phyloP scores from a whole-genome alignment of 2,113 vertebrate species.

The Misgurnus anguillicaudatus region DNA sequence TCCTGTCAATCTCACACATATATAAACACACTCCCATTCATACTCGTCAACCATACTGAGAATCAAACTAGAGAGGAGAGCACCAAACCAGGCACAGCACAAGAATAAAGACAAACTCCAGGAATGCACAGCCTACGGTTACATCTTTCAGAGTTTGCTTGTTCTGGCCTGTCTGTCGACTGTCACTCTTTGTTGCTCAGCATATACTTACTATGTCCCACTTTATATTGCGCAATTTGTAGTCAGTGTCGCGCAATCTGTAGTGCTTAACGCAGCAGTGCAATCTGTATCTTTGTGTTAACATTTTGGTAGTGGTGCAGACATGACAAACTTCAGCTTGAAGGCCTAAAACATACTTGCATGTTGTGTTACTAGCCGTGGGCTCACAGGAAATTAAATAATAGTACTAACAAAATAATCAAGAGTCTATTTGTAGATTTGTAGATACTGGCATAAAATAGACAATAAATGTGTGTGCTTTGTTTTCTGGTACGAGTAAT shows the following conservation, averaged over 20 bases:
- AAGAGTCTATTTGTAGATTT: too few species aligned
- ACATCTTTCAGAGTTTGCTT: slow-evolving; percentile 13
- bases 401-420: too few species aligned
- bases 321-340: too few species aligned
- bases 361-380: too few species aligned
- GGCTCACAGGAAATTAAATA: too few species aligned
- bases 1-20: slow-evolving; percentile 4
- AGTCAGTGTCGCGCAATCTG: neutral
- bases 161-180: slow-evolving; percentile 1
- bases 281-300: too few species aligned
- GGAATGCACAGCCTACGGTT: neutral
- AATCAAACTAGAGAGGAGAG: neutral
- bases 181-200: slow-evolving; percentile 1
- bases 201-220: neutral
- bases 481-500: neutral
- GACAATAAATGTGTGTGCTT: neutral
- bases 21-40: slow-evolving; percentile 14
- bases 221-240: neutral
- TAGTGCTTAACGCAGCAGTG: neutral
- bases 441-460: neutral
- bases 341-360: too few species aligned
- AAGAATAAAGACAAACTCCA: slow-evolving; percentile 1
- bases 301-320: too few species aligned
- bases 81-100: neutral
- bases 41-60: neutral